A percentile compares a stretch with the other conserved stretches of the same genome.
Evolutionary conservation across 1,140 invertebrate genomes (phyloP).

Genomic region (Eubasilissa regina): DNA sequence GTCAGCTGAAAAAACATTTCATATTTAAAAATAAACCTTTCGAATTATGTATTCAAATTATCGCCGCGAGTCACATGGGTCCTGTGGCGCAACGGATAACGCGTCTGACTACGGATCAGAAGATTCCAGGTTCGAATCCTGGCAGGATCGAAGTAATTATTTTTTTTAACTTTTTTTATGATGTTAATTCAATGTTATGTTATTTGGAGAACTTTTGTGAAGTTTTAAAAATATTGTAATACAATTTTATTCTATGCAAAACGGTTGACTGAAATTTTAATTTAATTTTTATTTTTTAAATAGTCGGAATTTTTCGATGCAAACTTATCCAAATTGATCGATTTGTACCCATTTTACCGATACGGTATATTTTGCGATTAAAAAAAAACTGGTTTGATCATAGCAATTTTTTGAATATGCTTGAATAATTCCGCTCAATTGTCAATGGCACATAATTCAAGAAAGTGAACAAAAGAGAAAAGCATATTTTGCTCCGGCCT

Average conservation of each 20-base stretch:
- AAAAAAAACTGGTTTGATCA: no score
- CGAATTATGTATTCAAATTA: neutral
- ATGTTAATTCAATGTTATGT: conserved; percentile 1
- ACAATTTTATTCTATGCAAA: neutral
- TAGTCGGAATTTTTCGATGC: no score
- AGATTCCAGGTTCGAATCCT: conserved; percentile 94
- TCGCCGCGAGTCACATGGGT: conserved; percentile 66
- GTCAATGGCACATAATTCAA: no score
- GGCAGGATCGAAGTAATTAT: conserved; percentile 77
- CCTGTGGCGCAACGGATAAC: conserved; percentile 94
- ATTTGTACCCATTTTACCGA: no score
- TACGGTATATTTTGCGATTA: no score
- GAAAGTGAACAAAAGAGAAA: no score
- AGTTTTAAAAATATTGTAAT: neutral
- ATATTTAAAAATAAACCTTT: neutral
- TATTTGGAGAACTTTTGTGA: neutral
- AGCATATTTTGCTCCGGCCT: no score
- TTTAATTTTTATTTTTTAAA: no score
- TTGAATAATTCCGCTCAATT: no score
- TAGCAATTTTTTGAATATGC: no score
- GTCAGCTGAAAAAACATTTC: no score
- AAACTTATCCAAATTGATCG: no score
- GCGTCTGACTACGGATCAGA: conserved; percentile 94
- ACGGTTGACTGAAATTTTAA: neutral
- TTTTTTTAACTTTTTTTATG: conserved; percentile 48